A percentile compares a stretch with the other conserved stretches of the same genome.
Conservation (phyloP, 2,888 invertebrate genomes). For the Masnerella sp. region DNA sequence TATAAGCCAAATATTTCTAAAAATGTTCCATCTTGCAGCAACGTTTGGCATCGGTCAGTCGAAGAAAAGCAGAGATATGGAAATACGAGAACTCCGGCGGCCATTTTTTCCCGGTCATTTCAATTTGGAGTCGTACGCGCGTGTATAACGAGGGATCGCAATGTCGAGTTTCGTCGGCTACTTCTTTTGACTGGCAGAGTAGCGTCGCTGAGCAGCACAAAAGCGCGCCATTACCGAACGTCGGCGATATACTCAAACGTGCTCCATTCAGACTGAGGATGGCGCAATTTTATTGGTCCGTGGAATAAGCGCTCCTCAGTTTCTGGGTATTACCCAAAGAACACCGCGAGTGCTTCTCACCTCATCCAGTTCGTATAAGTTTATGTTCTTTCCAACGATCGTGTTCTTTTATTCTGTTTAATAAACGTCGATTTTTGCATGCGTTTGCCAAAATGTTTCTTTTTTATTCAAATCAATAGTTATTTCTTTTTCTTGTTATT, state of each 20-base stretch:
- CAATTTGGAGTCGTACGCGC: slow-evolving; percentile 39
- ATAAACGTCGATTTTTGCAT: slow-evolving; percentile 5
- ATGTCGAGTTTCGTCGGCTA: slow-evolving; percentile 40
- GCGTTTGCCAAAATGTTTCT: too few species aligned
- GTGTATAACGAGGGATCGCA: slow-evolving; percentile 41
- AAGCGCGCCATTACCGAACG: slow-evolving; percentile 53
- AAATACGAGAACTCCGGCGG: slow-evolving; percentile 19
- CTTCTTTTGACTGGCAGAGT: slow-evolving; percentile 26
- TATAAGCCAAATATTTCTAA: too few species aligned
- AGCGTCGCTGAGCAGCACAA: slow-evolving; percentile 48
- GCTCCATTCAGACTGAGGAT: slow-evolving; percentile 39
- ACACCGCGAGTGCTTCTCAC: slow-evolving; percentile 25
- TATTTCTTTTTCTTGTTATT: too few species aligned
- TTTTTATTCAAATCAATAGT: too few species aligned
- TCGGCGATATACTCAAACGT: slow-evolving; percentile 50
- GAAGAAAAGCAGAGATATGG: too few species aligned
- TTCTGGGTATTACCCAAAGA: slow-evolving; percentile 47
- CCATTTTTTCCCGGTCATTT: slow-evolving; percentile 35
- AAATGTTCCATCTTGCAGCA: slow-evolving; percentile 34
- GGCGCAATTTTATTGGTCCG: slow-evolving; percentile 52
- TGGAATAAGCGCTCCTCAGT: slow-evolving; percentile 34
- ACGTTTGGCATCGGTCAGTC: slow-evolving; percentile 20
- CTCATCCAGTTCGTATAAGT: slow-evolving; percentile 30
- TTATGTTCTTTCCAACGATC: slow-evolving; percentile 8
- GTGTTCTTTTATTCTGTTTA: slow-evolving; percentile 1